Evolutionary conservation across 2,888 invertebrate species (phyloP), one percentile per base, ranked within the genome.

Genomic region (Mesoligia furuncula): DNA sequence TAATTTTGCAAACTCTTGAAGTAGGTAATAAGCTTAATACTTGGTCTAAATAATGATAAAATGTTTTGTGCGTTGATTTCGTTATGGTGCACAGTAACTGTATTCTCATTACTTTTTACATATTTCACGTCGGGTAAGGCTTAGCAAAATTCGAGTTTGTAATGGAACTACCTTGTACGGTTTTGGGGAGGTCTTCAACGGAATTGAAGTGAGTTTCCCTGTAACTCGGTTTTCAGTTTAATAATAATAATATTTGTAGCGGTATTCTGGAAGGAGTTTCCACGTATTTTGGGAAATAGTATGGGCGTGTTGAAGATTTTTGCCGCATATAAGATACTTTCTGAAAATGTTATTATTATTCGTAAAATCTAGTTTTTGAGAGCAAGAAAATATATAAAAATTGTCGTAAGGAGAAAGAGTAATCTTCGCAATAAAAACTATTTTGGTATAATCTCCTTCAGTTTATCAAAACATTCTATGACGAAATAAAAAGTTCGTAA

Each of bases 51-150:
- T 90, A 88, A 91, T 90, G 91, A 87, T 88, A 88, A 90, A 91
- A 91, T 90, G 89, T 90, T 90, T 90, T 91, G 89, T 85, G 88
- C 88, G 88, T 88, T 90, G 90, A 90, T 91, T 89, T 86, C 75
- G 87, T 87, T 89, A 89, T 87, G 89, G 86, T 89, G 87, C 86
- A 84, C 78, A 78, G 79, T 86, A 86, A 84, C 78, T 79, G 80
- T 86, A 86, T 89, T 89, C 90, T 91, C 90, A 90, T 91, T 91
- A 91, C 82, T 88, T 90, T 90, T 90, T 90, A 88, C 90, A 89
- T 88, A 88, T 85, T 89, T 86, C 85, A 87, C 78, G 85, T 66
- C 59, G 75, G 59, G 77, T 81, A 74, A 79, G 83, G 81, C 88
- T 85, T 81, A 82, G 83, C 48, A 68, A 82, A 87, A 88, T 88